phyloP scores from a whole-genome alignment of 2,888 invertebrate genomes.

The Myopa tessellatipennis region DNA sequence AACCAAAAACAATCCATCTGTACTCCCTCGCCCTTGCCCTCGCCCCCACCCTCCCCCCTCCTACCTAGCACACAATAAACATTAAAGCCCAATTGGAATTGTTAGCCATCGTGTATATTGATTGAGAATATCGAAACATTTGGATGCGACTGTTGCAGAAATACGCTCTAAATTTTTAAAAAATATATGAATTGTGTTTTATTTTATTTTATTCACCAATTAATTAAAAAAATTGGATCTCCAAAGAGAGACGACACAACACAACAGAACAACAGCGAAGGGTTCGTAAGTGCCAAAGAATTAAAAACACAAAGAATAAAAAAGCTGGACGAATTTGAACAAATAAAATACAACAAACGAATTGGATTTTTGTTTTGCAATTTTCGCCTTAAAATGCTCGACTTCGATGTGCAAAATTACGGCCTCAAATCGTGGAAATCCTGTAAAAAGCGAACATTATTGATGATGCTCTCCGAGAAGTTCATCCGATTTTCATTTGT shows the following conservation, averaged over 20 bases:
- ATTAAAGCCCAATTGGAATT: slow-evolving; percentile 35
- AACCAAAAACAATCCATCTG: slow-evolving; percentile 6
- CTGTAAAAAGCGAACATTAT: background rate
- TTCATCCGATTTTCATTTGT: slow-evolving; percentile 38
- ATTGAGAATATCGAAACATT: slow-evolving; percentile 31
- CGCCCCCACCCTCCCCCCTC: slow-evolving; percentile 40
- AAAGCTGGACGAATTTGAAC: no score
- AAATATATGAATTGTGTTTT: no score
- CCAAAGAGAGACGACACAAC: background rate
- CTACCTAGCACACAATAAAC: slow-evolving; percentile 12
- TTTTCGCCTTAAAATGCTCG: slow-evolving; percentile 58
- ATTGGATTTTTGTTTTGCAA: slow-evolving; percentile 69
- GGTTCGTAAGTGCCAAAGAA: slow-evolving; percentile 44
- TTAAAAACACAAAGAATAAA: slow-evolving; percentile 28
- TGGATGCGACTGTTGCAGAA: slow-evolving; percentile 61
- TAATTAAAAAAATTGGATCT: slow-evolving; percentile 37
- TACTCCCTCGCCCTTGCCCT: background rate
- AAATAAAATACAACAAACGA: slow-evolving; percentile 42
- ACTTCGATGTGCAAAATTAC: slow-evolving; percentile 34
- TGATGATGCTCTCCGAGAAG: background rate
- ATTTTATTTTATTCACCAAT: no score
- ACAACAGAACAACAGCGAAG: background rate
- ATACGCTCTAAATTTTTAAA: slow-evolving; percentile 11
- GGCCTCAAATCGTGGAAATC: background rate
- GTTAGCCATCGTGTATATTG: slow-evolving; percentile 44